Conservation (phyloP, 2,113 vertebrate genomes). For the Petrocephalus microphthalmus region DNA sequence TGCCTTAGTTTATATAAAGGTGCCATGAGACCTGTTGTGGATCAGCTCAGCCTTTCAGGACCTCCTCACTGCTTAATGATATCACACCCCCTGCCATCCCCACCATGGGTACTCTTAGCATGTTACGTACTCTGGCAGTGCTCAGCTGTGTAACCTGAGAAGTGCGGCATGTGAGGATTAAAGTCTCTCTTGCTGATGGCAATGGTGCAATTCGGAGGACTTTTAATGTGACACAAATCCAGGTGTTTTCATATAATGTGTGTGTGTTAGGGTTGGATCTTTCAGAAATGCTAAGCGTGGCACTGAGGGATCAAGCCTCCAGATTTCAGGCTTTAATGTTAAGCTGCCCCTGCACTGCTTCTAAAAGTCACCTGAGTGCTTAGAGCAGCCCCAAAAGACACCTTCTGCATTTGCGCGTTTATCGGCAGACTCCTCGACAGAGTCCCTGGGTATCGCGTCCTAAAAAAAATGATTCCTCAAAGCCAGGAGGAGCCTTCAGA, state of each 20-base stretch:
- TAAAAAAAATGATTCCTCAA: background rate
- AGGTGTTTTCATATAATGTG: background rate
- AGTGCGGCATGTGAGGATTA: background rate
- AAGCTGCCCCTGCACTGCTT: background rate
- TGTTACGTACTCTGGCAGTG: background rate
- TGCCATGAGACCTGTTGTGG: background rate
- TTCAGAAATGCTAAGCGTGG: background rate
- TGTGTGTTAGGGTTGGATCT: background rate
- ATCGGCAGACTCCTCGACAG: background rate
- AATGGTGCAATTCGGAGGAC: background rate
- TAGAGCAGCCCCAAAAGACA: background rate
- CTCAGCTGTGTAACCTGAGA: background rate
- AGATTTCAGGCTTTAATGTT: background rate
- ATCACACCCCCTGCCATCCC: background rate
- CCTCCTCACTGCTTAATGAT: background rate
- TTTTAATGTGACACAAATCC: background rate
- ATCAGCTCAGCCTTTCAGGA: background rate
- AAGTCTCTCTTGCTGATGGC: background rate
- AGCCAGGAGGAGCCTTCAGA: background rate
- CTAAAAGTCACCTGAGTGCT: background rate
- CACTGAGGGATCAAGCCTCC: background rate
- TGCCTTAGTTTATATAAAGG: background rate
- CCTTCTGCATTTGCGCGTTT: background rate
- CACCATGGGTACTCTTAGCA: background rate
- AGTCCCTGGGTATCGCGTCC: background rate